Base-by-base conservation (phyloP, 2,113 vertebrate species). In the Gallinago jamesoni region DNA sequence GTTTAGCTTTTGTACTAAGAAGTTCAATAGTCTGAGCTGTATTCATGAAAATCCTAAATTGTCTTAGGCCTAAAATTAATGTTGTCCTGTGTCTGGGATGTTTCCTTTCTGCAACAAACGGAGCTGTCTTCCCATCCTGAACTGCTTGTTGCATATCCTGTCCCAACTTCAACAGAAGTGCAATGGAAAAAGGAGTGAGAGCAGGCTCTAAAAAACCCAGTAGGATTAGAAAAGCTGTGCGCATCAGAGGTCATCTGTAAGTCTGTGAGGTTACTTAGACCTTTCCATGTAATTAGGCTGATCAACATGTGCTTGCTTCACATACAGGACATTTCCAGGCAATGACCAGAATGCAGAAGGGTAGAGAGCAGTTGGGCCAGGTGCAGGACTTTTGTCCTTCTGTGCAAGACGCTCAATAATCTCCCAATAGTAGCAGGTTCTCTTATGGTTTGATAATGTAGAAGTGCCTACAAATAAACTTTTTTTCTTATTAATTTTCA, bases 391-490 rank as follows among this genome's bases (percentile, higher is more conserved):
- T 99, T 98, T 13, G 97, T 99, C 96, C 97, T 99, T 97, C 98
- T 99, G 94, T 99, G 98, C 47, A 99, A 96, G 62, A 99, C 33
- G 7, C 98, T 99, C 35, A 98, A 72, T 68, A 98, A 91, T 85
- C 97, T 98, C 62, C 97, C 98, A 63, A 99, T 97, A 81, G 98
- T 98, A 63, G 98, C 98, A 7, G 98, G 98, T 80, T 99, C 98
- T 85, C 98, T 98, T 82, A 98, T 91, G 24, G 98, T 99, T 96
- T 99, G 98, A 93, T 99, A 99, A 89, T 99, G 98, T 93, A 98
- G 94, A 95, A 99, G 82, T 20, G 99, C 97, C 98, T 99, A 87
- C 23, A 55, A 30, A 48, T 33, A n/a, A 78, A 50, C 20, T 70
- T 23, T 24, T 24, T 84, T 75, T 75, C 9, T 72, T 68, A 48